Percentiles rank a stretch among this genome's conserved stretches.
Evolutionary conservation across 2,113 vertebrate genomes (phyloP).

Genomic region (Microcebus lehilahytsara): DNA sequence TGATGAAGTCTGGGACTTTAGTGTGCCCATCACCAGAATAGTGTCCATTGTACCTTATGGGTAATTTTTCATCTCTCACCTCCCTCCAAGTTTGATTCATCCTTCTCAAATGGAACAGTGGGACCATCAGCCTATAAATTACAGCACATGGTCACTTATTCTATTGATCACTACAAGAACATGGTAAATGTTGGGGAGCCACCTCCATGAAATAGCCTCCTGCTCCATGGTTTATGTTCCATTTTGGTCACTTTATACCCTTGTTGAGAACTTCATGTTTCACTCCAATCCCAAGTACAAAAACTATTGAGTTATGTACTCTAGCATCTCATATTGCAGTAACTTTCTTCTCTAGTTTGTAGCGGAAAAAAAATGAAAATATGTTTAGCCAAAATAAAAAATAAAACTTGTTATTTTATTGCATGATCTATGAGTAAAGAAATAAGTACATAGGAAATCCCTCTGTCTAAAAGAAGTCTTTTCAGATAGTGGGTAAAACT

Average conservation of each 20-base stretch:
- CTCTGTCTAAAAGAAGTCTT: background rate
- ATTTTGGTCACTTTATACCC: background rate
- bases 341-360: background rate
- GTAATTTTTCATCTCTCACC: too few species aligned
- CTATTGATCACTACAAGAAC: background rate
- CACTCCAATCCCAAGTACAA: background rate
- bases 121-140: background rate
- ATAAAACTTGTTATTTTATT: background rate
- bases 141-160: background rate
- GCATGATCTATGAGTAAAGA: background rate
- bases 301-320: background rate
- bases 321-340: background rate
- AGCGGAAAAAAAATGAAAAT: background rate
- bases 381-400: background rate
- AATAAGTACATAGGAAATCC: background rate
- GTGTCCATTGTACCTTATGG: too few species aligned
- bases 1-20: too few species aligned
- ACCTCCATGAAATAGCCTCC: background rate
- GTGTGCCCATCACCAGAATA: too few species aligned
- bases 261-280: background rate
- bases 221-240: background rate
- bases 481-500: background rate
- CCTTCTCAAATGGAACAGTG: background rate
- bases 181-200: too few species aligned
- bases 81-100: background rate